Conservation (phyloP, 2,888 invertebrate species). For the Atrina japonica region DNA sequence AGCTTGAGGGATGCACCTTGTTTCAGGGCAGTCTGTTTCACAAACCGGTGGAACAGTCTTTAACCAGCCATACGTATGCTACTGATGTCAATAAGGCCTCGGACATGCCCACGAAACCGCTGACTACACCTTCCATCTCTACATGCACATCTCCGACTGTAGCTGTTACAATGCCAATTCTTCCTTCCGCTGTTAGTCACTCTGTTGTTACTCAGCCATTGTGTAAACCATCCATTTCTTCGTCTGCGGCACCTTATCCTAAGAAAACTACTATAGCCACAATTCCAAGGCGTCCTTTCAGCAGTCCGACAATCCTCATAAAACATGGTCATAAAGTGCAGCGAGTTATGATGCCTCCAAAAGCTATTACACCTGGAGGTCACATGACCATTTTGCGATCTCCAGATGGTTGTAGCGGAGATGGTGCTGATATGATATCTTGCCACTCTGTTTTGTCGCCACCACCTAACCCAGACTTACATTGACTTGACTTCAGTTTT, state of each 20-base stretch:
- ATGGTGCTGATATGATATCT: constrained; percentile 32
- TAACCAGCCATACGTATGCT: constrained; percentile 34
- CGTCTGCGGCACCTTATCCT: constrained; percentile 54
- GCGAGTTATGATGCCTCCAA: constrained; percentile 71
- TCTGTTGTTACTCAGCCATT: constrained; percentile 9
- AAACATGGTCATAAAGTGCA: constrained; percentile 76
- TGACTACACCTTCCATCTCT: constrained; percentile 31
- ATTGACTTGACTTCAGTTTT: too few species aligned
- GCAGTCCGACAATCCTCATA: constrained; percentile 70
- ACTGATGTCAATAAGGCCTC: constrained; percentile 17
- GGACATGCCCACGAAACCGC: constrained; percentile 22
- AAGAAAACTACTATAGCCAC: constrained; percentile 49
- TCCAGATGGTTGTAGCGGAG: constrained; percentile 36
- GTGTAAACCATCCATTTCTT: constrained; percentile 29
- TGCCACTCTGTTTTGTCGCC: constrained; percentile 27
- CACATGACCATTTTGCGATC: constrained; percentile 48
- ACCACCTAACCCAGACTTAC: constrained; percentile 28
- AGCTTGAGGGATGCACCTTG: constrained; percentile 57
- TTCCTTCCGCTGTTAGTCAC: neutral
- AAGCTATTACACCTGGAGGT: constrained; percentile 47
- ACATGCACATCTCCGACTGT: constrained; percentile 28
- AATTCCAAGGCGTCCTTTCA: constrained; percentile 67
- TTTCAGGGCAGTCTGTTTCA: constrained; percentile 75
- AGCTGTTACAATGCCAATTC: neutral
- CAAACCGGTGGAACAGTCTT: constrained; percentile 64